Conservation (phyloP, 92 coral and sea anemone genomes). For the Phymanthus crucifer region DNA sequence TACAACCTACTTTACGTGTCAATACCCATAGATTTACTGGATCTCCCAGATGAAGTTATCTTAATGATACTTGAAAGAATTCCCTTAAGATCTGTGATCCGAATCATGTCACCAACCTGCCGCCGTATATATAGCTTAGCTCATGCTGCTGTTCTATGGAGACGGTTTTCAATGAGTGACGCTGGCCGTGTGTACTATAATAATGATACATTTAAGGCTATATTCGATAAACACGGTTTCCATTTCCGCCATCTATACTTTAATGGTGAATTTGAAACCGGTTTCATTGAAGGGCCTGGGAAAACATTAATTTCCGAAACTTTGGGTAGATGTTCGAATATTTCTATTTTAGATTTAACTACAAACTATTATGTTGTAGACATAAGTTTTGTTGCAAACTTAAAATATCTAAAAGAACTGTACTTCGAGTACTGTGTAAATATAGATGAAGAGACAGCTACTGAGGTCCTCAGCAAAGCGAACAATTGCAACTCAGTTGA, state of each 20-base stretch:
- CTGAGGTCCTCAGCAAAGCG: conserved; percentile 37
- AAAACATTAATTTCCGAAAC: conserved; percentile 5
- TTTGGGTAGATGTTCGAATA: conserved; percentile 35
- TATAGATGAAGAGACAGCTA: conserved; percentile 36
- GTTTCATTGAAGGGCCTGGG: conserved; percentile 12
- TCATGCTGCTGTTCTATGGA: conserved; percentile 38
- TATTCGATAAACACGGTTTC: conserved; percentile 26
- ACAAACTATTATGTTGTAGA: conserved; percentile 9
- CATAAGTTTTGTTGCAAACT: conserved; percentile 17
- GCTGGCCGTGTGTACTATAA: conserved; percentile 26
- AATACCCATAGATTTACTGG: too few species aligned
- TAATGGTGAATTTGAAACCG: conserved; percentile 27
- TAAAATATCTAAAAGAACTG: conserved; percentile 23
- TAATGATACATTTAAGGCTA: conserved; percentile 18
- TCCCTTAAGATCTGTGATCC: conserved; percentile 20
- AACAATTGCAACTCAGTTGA: conserved; percentile 23
- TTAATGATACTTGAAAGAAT: background rate
- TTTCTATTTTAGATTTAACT: conserved; percentile 26
- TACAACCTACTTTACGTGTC: too few species aligned
- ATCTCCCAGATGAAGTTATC: too few species aligned
- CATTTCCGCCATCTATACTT: conserved; percentile 40
- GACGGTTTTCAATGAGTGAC: conserved; percentile 35
- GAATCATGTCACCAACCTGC: conserved; percentile 34
- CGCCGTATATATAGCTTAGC: conserved; percentile 27
- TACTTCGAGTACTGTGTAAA: conserved; percentile 35